Evolutionary conservation across 2,888 invertebrate genomes (phyloP).

Genomic region (Branchipolynoe longqiensis): DNA sequence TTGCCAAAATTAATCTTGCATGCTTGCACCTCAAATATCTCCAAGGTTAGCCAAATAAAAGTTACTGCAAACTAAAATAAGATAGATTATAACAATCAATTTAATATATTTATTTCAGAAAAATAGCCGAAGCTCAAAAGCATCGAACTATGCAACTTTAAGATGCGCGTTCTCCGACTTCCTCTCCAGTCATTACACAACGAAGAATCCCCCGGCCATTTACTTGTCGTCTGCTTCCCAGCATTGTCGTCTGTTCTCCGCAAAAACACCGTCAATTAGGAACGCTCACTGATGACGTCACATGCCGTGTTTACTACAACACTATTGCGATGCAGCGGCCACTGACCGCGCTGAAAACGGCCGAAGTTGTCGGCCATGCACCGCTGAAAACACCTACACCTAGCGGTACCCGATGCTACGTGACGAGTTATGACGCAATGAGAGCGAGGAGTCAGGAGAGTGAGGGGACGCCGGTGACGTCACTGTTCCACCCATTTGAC

Average conservation of each 20-base stretch:
- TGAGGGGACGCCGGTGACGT: background rate
- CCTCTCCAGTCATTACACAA: no score
- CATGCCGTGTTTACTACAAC: constrained; percentile 12
- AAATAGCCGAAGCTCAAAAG: no score
- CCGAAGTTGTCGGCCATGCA: background rate
- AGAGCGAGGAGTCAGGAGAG: background rate
- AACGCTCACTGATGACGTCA: background rate
- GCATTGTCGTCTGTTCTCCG: no score
- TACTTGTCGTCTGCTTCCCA: constrained; percentile 7
- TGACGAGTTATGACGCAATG: background rate
- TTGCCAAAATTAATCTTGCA: no score
- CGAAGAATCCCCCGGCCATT: no score
- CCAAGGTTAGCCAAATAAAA: no score
- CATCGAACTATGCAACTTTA: no score
- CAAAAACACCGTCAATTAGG: background rate
- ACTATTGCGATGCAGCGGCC: background rate
- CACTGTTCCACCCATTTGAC: background rate
- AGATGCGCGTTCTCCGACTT: no score
- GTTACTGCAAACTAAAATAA: no score
- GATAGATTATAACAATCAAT: no score
- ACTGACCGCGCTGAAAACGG: constrained; percentile 17
- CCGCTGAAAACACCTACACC: constrained; percentile 10
- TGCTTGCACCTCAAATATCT: no score
- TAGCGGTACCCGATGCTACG: constrained; percentile 5
- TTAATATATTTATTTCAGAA: no score